Conservation (phyloP, 2,888 invertebrate genomes). For the Carterocephalus palaemon region DNA sequence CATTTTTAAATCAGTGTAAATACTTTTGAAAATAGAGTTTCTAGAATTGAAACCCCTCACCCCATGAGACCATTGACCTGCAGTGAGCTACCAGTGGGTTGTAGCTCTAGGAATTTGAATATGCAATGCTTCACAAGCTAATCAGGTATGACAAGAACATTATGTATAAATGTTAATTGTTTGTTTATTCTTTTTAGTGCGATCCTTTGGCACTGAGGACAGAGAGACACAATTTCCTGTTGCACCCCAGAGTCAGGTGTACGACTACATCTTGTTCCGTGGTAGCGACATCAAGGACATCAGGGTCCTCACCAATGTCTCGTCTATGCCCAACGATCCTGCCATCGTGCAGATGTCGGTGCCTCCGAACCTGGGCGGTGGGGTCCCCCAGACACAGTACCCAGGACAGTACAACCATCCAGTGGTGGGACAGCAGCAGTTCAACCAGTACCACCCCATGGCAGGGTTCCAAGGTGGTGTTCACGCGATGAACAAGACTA, state of each 20-base stretch:
- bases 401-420: constrained; percentile 83
- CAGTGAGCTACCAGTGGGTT: too few relatives aligned
- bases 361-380: constrained; percentile 83
- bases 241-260: constrained; percentile 97
- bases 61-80: too few relatives aligned
- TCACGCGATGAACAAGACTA: constrained; percentile 71
- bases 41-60: too few relatives aligned
- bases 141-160: not conserved
- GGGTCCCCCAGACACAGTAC: constrained; percentile 80
- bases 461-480: constrained; percentile 73
- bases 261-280: constrained; percentile 98
- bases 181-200: constrained; percentile 82
- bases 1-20: too few relatives aligned
- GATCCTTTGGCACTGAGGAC: constrained; percentile 99
- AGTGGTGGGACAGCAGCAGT: constrained; percentile 80
- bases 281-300: constrained; percentile 99
- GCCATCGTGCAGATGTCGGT: constrained; percentile 96
- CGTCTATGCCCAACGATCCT: constrained; percentile 95
- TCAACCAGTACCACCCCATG: constrained; percentile 73
- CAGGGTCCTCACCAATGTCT: constrained; percentile 93
- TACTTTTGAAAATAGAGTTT: too few relatives aligned
- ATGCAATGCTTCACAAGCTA: too few relatives aligned
- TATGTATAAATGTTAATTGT: not conserved
- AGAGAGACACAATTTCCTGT: constrained; percentile 97
- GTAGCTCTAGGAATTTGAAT: too few relatives aligned